These are phyloP conservation scores for Puma concolor DNA, from an alignment of 2,113 vertebrate species.

Conservation along the genomic window DNA sequence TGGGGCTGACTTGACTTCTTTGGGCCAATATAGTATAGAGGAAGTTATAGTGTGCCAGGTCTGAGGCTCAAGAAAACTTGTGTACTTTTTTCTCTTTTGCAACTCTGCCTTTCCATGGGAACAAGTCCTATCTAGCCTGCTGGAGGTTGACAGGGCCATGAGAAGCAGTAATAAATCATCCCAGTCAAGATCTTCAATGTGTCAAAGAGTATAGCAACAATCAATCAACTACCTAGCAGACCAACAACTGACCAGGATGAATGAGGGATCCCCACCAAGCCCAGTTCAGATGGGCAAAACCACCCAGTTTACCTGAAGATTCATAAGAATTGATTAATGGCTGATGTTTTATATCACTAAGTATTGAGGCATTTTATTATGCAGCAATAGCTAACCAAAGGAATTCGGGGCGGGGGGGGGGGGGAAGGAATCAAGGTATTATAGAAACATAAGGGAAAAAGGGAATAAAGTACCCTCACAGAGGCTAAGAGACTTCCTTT, in stretches of 20 bases:
- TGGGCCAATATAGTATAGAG: not conserved
- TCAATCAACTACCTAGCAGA: not conserved
- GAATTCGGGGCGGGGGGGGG: not conserved
- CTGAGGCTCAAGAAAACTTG: not conserved
- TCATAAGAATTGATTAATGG: not conserved
- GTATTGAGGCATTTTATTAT: not conserved
- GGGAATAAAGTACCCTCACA: not conserved
- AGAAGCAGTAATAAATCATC: not conserved
- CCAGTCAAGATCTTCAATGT: not conserved
- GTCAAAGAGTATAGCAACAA: not conserved
- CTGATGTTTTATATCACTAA: not conserved
- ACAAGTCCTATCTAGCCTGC: not conserved
- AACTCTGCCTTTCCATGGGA: not conserved
- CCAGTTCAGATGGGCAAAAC: not conserved
- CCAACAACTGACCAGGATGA: not conserved
- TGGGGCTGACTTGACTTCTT: not conserved
- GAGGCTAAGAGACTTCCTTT: not conserved
- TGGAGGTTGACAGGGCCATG: not conserved
- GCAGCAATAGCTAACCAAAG: not conserved
- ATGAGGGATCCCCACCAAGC: not conserved
- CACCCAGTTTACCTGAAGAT: not conserved
- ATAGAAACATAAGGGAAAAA: not conserved
- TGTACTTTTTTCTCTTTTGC: not conserved
- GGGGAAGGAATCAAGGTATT: not conserved
- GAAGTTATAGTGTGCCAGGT: not conserved